Evolutionary conservation across 2,113 vertebrate genomes (phyloP).

Genomic region (Rhegmatorhina hoffmannsi): DNA sequence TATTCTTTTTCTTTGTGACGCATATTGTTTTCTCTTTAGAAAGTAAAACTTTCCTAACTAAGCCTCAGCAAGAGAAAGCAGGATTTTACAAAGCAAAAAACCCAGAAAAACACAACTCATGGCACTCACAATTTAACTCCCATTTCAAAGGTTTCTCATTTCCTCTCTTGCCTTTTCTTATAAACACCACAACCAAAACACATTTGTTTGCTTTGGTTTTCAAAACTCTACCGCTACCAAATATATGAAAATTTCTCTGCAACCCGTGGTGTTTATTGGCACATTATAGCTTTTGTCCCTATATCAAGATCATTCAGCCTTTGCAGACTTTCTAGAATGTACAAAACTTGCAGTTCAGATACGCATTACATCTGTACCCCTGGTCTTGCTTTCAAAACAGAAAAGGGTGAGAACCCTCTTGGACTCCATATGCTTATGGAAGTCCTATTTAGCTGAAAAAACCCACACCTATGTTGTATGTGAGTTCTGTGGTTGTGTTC

Average conservation of each 20-base stretch:
- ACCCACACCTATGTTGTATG: too few species aligned
- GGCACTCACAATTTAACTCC: neutral
- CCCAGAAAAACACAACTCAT: neutral
- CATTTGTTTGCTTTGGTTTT: slow-evolving; percentile 42
- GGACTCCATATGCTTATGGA: neutral
- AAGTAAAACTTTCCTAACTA: slow-evolving; percentile 48
- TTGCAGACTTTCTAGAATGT: neutral
- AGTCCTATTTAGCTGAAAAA: neutral
- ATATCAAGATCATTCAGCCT: neutral
- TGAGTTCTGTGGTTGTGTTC: neutral
- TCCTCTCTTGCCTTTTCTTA: slow-evolving; percentile 29
- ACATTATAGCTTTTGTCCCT: neutral
- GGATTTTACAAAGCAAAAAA: neutral
- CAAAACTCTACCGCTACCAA: neutral
- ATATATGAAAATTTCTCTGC: neutral
- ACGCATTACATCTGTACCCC: neutral
- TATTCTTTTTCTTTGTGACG: slow-evolving; percentile 22
- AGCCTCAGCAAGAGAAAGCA: neutral
- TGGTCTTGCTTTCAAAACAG: neutral
- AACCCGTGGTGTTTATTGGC: neutral
- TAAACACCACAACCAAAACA: slow-evolving; percentile 41
- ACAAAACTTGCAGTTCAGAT: neutral
- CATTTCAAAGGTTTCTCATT: slow-evolving; percentile 49
- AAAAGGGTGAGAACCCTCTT: neutral
- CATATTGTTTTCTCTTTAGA: neutral